Evolutionary conservation across 2,113 vertebrate species (phyloP), one percentile per base, ranked within the genome.

Genomic region (Dipodomys spectabilis): DNA sequence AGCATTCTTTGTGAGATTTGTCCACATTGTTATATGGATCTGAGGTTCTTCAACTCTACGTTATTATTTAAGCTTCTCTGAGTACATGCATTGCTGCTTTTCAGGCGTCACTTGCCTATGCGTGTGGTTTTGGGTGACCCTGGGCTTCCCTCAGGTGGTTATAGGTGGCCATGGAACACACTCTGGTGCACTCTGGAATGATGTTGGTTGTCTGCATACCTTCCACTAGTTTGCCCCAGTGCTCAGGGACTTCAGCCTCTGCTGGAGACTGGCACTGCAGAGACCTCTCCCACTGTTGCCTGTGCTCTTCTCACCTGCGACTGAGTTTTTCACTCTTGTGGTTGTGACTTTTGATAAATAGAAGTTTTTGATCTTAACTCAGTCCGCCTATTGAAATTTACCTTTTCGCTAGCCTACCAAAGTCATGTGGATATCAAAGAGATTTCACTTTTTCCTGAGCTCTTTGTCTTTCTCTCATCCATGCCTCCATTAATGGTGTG

Each of bases 391-490:
- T 64, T 16, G 81, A 72, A 30, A 64, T 39, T 85, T 78, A 64
- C 32, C 71, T 77, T 67, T 80, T 57, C 67, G 32, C 27, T 7
- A 11, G 44, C 53, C 7, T 62, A 30, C 67, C 32, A 77, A 83
- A 94, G 74, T 85, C 82, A 80, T 20, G 60, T 49, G 67, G 73
- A 86, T 75, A 71, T 71, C 79, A 79, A 91, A 89, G 81, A 49
- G 60, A 74, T 32, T 69, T 73, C 32, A 57, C 49, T 77, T 65
- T 49, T 94, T 57, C 60, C 74, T 80, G 27, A 73, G 69, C 32
- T 72, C 11, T 32, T 19, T 72, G 1, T 60, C 22, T 25, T 39
- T 90, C 79, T 84, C 72, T 67, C 39, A n/a, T 94, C 71, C 45
- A 65, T 10, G 28, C 23, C 65, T 25, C 62, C 78, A 68, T 45